Percentiles rank a stretch among this genome's conserved stretches.
These are phyloP conservation scores for Dendrolimus pini DNA, from an alignment of 2,888 invertebrate species.

Conservation along the genomic window DNA sequence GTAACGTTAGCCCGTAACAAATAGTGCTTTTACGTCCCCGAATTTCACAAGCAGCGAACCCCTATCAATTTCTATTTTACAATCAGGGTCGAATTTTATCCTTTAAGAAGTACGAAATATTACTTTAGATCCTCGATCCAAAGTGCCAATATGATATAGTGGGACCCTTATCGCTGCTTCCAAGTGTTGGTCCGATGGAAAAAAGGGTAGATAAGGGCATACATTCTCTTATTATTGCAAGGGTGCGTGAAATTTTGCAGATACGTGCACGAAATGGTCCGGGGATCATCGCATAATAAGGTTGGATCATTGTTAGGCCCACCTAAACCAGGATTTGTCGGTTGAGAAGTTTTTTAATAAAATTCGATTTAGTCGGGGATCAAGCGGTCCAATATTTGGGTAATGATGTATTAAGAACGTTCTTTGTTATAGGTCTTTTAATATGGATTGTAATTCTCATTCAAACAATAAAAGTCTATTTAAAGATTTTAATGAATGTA, in stretches of 20 bases:
- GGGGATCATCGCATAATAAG: slow-evolving; percentile 54
- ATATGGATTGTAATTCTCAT: not conserved
- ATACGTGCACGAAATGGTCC: slow-evolving; percentile 50
- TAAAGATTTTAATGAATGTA: too few species aligned
- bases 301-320: slow-evolving; percentile 21
- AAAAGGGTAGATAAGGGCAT: slow-evolving; percentile 67
- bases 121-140: slow-evolving; percentile 41
- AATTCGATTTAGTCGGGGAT: slow-evolving; percentile 21
- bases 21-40: not conserved
- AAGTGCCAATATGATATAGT: slow-evolving; percentile 72
- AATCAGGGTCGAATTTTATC: slow-evolving; percentile 31
- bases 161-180: slow-evolving; percentile 54
- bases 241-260: slow-evolving; percentile 72
- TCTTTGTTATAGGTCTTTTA: not conserved
- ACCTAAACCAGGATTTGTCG: slow-evolving; percentile 21
- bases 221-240: slow-evolving; percentile 57
- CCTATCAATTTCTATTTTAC: slow-evolving; percentile 32
- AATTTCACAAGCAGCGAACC: slow-evolving; percentile 1
- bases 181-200: slow-evolving; percentile 53
- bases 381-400: slow-evolving; percentile 3
- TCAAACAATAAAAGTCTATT: too few species aligned
- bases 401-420: not conserved
- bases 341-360: slow-evolving; percentile 35
- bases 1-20: not conserved
- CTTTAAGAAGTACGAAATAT: slow-evolving; percentile 58